Percentiles rank a stretch among this genome's conserved stretches.
phyloP scores from a whole-genome alignment of 2,888 invertebrate genomes.

The Reticulitermes lucifugus region DNA sequence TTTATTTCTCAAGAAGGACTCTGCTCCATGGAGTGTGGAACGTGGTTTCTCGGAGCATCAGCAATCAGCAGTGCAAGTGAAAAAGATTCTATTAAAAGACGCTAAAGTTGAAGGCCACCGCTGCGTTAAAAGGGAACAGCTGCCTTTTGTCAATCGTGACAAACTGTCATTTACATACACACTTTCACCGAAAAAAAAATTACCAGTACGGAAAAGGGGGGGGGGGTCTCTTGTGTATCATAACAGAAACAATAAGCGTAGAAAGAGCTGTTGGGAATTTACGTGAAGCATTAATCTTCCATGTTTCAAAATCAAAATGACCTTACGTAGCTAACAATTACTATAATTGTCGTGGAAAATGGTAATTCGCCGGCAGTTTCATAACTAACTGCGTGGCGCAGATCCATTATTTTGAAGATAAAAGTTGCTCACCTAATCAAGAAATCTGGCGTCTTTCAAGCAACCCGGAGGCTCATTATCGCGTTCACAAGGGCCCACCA shows the following conservation, averaged over 20 bases:
- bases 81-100: too few species aligned
- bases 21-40: too few species aligned
- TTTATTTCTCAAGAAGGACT: too few species aligned
- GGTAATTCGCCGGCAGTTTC: neutral
- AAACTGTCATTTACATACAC: neutral
- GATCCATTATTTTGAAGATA: too few species aligned
- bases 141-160: neutral
- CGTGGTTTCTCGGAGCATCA: too few species aligned
- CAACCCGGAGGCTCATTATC: too few species aligned
- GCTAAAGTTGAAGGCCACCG: neutral
- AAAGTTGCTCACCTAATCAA: too few species aligned
- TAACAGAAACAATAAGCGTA: neutral
- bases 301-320: neutral
- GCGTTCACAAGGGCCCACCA: too few species aligned
- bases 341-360: neutral
- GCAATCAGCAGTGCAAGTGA: too few species aligned
- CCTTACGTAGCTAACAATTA: neutral
- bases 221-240: neutral
- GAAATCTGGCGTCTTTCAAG: too few species aligned
- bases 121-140: neutral
- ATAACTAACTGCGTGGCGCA: too few species aligned
- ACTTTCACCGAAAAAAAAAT: conserved; percentile 29
- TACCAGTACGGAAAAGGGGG: neutral
- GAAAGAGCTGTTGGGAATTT: neutral
- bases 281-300: neutral